Evolutionary conservation across 2,113 vertebrate genomes (phyloP), one percentile per base, ranked within the genome.

Genomic region (Takifugu bimaculatus): DNA sequence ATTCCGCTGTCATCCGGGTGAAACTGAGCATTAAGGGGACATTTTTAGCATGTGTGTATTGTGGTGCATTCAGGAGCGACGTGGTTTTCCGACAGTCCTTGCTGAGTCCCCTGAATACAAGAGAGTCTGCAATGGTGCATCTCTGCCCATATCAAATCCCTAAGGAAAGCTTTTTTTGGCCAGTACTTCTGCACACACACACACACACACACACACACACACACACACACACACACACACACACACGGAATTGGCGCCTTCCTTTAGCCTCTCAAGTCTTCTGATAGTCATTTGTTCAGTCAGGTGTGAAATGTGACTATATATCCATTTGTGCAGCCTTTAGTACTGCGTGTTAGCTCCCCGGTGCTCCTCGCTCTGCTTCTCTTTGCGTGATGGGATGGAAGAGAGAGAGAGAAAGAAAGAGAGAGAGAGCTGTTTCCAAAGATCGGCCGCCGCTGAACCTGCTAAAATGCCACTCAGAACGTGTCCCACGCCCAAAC

Each of bases 291-390:
- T 70, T 75, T 74, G 57, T 72, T 56, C 72, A 65, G 60, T 79
- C 78, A 72, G 70, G 67, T 79, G 72, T 74, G 75, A 78, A 60
- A 68, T 72, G 55, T 71, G 55, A 63, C 74, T 51, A 44, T 65
- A 72, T 53, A 56, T 13, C 55, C 74, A 67, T 79, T 77, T 72
- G 77, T 70, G 68, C 60, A 49, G 52, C 58, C 60, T 3, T 20
- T 54, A 54, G 53, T 54, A 70, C 28, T 67, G 70, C 64, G 50
- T 64, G 54, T 62, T 65, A 60, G 60, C 20, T 50, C 15, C 49
- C 35, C 55, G 6, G 20, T 54, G 28, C 6, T 2, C 9, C 39
- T 5, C 13, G 27, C 42, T 4, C 29, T 25, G 27, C 11, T 26
- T 26, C 29, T 6, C 42, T 32, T 15, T 53, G 43, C 60, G 48